Percentiles rank a stretch among this genome's conserved stretches.
Evolutionary conservation across 53 echinoderm and acorn worm species (phyloP).

Genomic region (Luidia sarsii): DNA sequence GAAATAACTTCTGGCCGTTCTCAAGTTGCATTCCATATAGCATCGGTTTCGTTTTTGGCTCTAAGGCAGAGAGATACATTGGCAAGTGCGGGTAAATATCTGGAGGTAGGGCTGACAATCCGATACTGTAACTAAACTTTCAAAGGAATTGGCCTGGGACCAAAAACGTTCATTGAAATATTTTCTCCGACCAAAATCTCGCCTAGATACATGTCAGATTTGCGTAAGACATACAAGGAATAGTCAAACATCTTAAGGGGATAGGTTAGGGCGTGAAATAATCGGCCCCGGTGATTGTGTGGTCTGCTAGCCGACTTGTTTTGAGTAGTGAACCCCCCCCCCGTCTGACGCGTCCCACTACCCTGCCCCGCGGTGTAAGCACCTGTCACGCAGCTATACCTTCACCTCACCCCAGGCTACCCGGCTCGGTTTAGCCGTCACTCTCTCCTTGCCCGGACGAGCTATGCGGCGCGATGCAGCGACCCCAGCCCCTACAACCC

Average conservation of each 20-base stretch:
- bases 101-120: slow-evolving; percentile 10
- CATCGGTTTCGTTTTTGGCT: too few species aligned
- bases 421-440: slow-evolving; percentile 28
- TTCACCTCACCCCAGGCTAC: slow-evolving; percentile 17
- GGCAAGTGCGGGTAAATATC: slow-evolving; percentile 28
- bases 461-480: neutral
- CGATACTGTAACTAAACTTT: slow-evolving; percentile 24
- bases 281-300: slow-evolving; percentile 34
- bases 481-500: slow-evolving; percentile 1
- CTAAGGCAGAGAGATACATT: neutral
- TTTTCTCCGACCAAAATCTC: neutral
- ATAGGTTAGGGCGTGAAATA: slow-evolving; percentile 8
- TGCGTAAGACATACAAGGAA: slow-evolving; percentile 42
- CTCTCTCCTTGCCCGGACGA: neutral
- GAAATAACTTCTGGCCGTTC: too few species aligned
- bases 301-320: slow-evolving; percentile 54
- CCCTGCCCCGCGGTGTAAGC: slow-evolving; percentile 25
- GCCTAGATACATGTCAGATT: slow-evolving; percentile 37
- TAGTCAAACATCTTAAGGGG: slow-evolving; percentile 46
- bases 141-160: neutral
- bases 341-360: neutral
- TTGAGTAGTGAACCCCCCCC: neutral
- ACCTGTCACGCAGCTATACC: slow-evolving; percentile 23
- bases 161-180: neutral
- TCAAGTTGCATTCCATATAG: too few species aligned